Base-by-base conservation (phyloP, 2,888 invertebrate genomes). In the Bembecia ichneumoniformis region DNA sequence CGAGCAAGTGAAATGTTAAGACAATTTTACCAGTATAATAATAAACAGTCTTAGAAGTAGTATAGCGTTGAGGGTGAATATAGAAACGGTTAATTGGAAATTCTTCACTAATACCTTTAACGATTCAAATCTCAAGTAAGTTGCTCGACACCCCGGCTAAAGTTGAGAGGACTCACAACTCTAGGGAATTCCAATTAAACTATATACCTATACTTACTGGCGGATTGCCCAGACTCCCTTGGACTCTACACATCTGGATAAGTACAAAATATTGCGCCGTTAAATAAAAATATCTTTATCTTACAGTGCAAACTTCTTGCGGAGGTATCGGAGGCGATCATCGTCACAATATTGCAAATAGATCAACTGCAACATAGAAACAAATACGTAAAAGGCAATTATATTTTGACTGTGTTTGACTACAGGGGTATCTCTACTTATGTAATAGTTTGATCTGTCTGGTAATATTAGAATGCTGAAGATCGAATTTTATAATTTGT, bases 111-210 rank as follows among this genome's bases (percentile, higher is more conserved):
- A 20, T 47, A 14, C 47, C 40, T 40, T 36, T 17, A 47, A 16
- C 47, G 11, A n/a, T 40, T 40, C 40, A 47, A 47, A 47, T 44
- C 15, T 15, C 13, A 44, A 13, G 35, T 48, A 35, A 53, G 40
- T 53, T 46, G 40, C 43, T 43, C 47, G 47, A 52, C 51, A 49
- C 46, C 51, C 51, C 48, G 53, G 28, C 49, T 51, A 51, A 49
- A 51, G 51, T 51, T 53, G 51, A 52, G 45, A 48, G 51, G 53
- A 47, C 49, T 46, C 51, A 47, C 51, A 51, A 53, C 53, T 47
- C 51, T 17, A 14, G 51, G 51, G 51, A 53, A 53, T 53, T 49
- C 49, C 51, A 51, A 53, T 53, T 53, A 51, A 51, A 53, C 35
- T 51, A 47, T 51, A 51, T 51, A 51, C 53, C 53, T 53, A 53